These are phyloP conservation scores for Puntigrus tetrazona DNA, from an alignment of 2,113 vertebrate species.

Conservation along the genomic window DNA sequence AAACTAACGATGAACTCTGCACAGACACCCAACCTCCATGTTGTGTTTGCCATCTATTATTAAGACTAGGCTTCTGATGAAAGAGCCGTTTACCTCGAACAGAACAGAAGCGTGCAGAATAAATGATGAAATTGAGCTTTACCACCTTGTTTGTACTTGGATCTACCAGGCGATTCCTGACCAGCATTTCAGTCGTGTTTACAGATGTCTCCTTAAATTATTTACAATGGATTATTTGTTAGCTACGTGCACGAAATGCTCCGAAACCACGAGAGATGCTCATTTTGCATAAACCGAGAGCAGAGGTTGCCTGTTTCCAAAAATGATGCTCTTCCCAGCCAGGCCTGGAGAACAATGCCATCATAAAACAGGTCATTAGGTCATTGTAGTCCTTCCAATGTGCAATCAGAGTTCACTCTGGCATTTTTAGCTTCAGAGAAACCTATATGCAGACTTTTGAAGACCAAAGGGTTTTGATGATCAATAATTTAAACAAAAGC, in stretches of 20 bases:
- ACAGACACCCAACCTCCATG: not conserved
- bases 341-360: not conserved
- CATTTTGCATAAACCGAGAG: not conserved
- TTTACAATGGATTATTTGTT: not conserved
- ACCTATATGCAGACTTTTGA: not conserved
- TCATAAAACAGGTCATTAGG: slow-evolving; percentile 21
- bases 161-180: not conserved
- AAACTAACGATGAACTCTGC: slow-evolving; percentile 24
- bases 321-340: not conserved
- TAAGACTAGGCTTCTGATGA: slow-evolving; percentile 32
- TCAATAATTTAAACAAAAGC: slow-evolving; percentile 43
- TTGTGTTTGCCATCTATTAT: slow-evolving; percentile 22
- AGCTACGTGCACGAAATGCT: not conserved
- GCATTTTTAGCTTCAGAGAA: not conserved
- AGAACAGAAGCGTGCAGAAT: not conserved
- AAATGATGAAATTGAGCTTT: slow-evolving; percentile 3
- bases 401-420: not conserved
- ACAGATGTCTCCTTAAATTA: not conserved
- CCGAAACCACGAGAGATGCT: not conserved
- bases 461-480: not conserved
- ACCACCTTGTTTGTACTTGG: not conserved
- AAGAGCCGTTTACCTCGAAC: too few species aligned
- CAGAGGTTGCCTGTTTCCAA: slow-evolving; percentile 1
- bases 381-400: not conserved
- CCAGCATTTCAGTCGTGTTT: slow-evolving; percentile 11